A percentile compares a stretch with the other conserved stretches of the same genome.
These are phyloP conservation scores for Drosophila tani DNA, from an alignment of 1,140 invertebrate species.

Conservation along the genomic window DNA sequence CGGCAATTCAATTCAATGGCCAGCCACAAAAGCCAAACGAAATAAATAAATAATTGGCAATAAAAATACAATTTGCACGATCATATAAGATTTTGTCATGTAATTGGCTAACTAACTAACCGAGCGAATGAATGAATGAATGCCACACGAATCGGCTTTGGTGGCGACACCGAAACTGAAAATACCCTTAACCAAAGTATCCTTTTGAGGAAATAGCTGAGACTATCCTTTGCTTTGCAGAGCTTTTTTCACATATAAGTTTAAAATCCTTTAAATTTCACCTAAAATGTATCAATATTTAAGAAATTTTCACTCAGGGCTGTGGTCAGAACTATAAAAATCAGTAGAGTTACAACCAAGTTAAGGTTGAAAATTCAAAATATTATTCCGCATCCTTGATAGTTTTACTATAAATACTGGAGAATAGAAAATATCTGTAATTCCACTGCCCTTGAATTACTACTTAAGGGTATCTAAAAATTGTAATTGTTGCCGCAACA, in stretches of 20 bases:
- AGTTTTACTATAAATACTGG: too few relatives aligned
- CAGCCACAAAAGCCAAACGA: slow-evolving; percentile 64
- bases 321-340: too few relatives aligned
- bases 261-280: too few relatives aligned
- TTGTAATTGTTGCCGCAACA: slow-evolving; percentile 13
- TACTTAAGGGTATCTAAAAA: slow-evolving; percentile 9
- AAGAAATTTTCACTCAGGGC: too few relatives aligned
- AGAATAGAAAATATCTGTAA: neutral
- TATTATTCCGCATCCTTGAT: neutral
- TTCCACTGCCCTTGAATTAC: neutral
- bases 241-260: too few relatives aligned
- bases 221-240: too few relatives aligned
- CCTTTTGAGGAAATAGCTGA: too few relatives aligned
- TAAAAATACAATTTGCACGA: slow-evolving; percentile 83
- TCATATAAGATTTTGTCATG: slow-evolving; percentile 68
- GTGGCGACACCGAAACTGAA: neutral
- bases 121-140: slow-evolving; percentile 24
- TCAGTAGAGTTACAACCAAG: too few relatives aligned
- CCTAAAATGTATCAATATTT: too few relatives aligned
- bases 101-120: slow-evolving; percentile 48
- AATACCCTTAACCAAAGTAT: neutral
- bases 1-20: slow-evolving; percentile 39
- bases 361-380: neutral
- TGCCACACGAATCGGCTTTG: slow-evolving; percentile 5
- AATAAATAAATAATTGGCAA: slow-evolving; percentile 83